Evolutionary conservation across 2,113 vertebrate genomes (phyloP).

Genomic region (Oncorhynchus nerka): DNA sequence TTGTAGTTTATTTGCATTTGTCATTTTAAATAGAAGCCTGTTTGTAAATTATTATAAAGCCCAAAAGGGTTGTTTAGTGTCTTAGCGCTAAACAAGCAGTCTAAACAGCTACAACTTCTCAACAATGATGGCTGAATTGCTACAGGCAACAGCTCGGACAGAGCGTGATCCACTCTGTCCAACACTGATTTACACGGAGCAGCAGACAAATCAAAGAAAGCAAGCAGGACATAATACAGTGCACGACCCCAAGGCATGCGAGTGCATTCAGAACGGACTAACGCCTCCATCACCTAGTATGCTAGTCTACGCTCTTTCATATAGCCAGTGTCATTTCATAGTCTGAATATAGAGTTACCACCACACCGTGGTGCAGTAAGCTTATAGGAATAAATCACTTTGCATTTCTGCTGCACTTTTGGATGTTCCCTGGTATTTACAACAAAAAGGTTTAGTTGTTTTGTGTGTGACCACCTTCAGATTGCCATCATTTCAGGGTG

Average conservation of each 20-base stretch:
- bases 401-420: not conserved
- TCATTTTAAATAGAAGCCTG: too few species aligned
- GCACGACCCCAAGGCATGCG: not conserved
- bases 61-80: not conserved
- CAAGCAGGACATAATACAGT: not conserved
- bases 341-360: not conserved
- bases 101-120: not conserved
- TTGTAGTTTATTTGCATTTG: too few species aligned
- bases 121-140: not conserved
- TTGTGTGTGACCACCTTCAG: not conserved
- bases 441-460: not conserved
- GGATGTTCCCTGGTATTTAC: not conserved
- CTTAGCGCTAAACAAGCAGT: not conserved
- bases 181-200: not conserved
- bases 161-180: not conserved
- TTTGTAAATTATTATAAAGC: not conserved
- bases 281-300: not conserved
- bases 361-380: not conserved
- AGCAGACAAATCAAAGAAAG: not conserved
- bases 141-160: not conserved
- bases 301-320: not conserved
- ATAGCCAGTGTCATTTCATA: constrained; percentile 1
- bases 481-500: not conserved
- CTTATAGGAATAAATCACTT: not conserved
- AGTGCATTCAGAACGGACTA: not conserved